Percentiles rank a stretch among this genome's conserved stretches.
Evolutionary conservation across 1,140 invertebrate species (phyloP).

Genomic region (Sarcophaga bullata): DNA sequence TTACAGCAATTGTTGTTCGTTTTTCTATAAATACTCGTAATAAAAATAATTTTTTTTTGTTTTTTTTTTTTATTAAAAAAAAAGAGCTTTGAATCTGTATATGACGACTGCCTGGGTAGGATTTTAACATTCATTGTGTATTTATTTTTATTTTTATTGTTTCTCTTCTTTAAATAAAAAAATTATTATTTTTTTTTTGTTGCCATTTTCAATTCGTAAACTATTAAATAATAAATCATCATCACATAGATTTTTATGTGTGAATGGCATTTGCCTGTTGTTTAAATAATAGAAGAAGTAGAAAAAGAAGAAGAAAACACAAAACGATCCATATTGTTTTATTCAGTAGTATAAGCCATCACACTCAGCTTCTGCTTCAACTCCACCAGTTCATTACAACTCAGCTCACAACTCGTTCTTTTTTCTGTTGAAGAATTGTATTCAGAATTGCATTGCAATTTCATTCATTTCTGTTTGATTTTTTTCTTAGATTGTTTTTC

Average conservation of each 20-base stretch:
- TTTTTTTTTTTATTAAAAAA: neutral
- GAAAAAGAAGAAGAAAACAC: no score
- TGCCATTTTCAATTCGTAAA: neutral
- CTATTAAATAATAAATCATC: constrained; percentile 39
- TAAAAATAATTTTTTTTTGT: constrained; percentile 1
- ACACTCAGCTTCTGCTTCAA: no score
- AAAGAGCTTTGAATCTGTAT: neutral
- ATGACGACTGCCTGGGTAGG: neutral
- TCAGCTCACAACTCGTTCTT: neutral
- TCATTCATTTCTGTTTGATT: neutral
- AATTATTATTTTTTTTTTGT: constrained; percentile 11
- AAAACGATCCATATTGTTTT: no score
- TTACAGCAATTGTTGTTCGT: neutral
- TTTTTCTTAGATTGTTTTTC: no score
- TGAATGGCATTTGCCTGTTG: constrained; percentile 6
- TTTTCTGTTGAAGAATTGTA: neutral
- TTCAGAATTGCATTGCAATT: neutral
- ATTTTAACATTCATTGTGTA: neutral
- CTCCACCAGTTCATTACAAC: no score
- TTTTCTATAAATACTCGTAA: neutral
- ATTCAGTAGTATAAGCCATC: no score
- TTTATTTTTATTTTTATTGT: neutral
- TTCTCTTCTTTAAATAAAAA: no score
- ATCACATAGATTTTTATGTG: constrained; percentile 36
- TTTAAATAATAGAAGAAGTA: no score